Evolutionary conservation across 1,140 invertebrate genomes (phyloP).

Genomic region (Calephelis nemesis): DNA sequence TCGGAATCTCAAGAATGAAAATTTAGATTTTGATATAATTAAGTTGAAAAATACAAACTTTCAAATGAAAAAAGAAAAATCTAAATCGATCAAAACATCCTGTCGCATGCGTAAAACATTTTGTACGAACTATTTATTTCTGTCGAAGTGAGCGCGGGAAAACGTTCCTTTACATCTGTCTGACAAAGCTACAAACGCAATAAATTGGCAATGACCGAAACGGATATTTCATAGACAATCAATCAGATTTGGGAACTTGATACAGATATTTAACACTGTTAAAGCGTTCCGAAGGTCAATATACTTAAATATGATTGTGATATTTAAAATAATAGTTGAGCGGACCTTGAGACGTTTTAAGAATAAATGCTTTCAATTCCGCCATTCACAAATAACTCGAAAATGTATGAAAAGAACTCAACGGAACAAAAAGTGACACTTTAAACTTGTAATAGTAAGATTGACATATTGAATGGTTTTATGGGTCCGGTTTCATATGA

Average conservation of each 20-base stretch:
- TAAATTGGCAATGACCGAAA: too few relatives aligned
- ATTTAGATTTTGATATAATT: too few relatives aligned
- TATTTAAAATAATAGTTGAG: slow-evolving; percentile 23
- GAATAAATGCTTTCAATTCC: slow-evolving; percentile 52
- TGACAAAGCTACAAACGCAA: too few relatives aligned
- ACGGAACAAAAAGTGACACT: slow-evolving; percentile 10
- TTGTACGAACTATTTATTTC: too few relatives aligned
- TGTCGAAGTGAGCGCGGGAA: too few relatives aligned
- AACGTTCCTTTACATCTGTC: too few relatives aligned
- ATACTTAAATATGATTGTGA: slow-evolving; percentile 9
- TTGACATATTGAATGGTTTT: not conserved
- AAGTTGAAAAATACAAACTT: too few relatives aligned
- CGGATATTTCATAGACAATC: too few relatives aligned
- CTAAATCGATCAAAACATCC: too few relatives aligned
- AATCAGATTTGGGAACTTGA: not conserved
- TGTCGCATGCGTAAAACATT: too few relatives aligned
- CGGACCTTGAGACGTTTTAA: slow-evolving; percentile 47
- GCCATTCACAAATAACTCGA: slow-evolving; percentile 53
- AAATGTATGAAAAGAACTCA: slow-evolving; percentile 30
- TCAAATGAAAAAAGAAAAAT: too few relatives aligned
- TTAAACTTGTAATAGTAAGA: not conserved
- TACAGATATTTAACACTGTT: slow-evolving; percentile 2
- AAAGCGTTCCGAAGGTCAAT: not conserved
- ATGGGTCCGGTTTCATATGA: not conserved
- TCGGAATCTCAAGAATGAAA: too few relatives aligned